These are phyloP conservation scores for Dipodomys ordii DNA, from an alignment of 2,113 vertebrate genomes.

Conservation along the genomic window DNA sequence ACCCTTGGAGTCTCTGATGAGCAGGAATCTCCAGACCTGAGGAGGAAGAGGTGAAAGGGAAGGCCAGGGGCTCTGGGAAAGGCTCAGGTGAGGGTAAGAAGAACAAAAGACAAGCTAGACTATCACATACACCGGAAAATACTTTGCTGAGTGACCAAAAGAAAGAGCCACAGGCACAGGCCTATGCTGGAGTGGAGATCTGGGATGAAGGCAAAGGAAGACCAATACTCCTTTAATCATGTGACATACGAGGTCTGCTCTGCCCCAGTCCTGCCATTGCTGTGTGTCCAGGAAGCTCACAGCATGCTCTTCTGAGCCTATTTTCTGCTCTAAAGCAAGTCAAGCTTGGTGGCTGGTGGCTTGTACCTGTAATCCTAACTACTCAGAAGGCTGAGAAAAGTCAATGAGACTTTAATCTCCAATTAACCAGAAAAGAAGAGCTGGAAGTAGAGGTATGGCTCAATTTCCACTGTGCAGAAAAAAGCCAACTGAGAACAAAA, in stretches of 20 bases:
- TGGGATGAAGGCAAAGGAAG: too few species aligned
- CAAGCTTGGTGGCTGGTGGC: too few species aligned
- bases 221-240: not conserved
- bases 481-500: too few species aligned
- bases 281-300: not conserved
- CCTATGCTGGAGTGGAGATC: not conserved
- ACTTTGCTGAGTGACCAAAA: not conserved
- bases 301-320: not conserved
- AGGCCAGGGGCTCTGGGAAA: not conserved
- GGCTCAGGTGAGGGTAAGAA: rapidly evolving
- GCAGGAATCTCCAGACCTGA: not conserved
- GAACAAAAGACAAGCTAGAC: not conserved
- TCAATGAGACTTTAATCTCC: too few species aligned
- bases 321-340: not conserved
- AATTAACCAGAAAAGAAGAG: too few species aligned
- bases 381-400: too few species aligned
- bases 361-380: too few species aligned
- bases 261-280: not conserved
- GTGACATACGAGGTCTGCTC: not conserved
- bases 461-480: too few species aligned
- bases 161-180: not conserved
- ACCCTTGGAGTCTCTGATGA: not conserved
- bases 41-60: not conserved
- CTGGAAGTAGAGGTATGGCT: too few species aligned
- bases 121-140: not conserved